Base-by-base conservation (phyloP, 1,140 invertebrate species). In the Leptopilina clavipes region DNA sequence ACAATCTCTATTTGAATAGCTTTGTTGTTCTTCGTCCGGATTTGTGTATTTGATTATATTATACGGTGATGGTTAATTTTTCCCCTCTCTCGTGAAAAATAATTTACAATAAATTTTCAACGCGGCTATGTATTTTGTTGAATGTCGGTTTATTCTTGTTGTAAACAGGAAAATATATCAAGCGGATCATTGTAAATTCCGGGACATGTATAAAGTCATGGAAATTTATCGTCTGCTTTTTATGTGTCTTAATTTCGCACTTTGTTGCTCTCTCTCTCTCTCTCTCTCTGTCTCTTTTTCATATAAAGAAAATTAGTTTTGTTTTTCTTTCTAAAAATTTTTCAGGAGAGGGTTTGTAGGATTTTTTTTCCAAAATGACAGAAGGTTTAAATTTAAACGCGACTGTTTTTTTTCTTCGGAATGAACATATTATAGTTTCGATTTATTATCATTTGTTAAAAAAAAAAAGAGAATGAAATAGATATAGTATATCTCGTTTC, bases 131-230 rank as follows among this genome's bases (percentile, higher is more conserved):
- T 9, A 11, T 9, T 11, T 11, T 10, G 10, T 1, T 12, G 12
- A 10, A 25, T 59, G 22, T 14, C 19, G 1, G 19, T 59, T 59
- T 59, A 59, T 59, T 25, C 54, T 11, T 40, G 37, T 1, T 59
- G 56, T 31, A 25, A 59, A 59, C 56, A 19, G 56, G 54, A 12
- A 59, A 22, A 59, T 59, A 59, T 59, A 25, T 59, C 19, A 59
- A 11, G 6, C 19, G 19, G 18, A 19, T 59, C 11, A 25, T 18
- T 59, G 54, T 59, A 59, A 59, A 22, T 40, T 31, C n/a, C 18
- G 9, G n/a, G 6, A 18, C 54, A 22, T 11, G 54, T 56, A 19
- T 31, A 31, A 25, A 59, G 56, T 5, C 56, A 59, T 59, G 56
- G 8, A 14, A 59, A 14, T 19, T 59, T 25, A 59, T 11, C 12